Percentiles rank a stretch among this genome's conserved stretches.
Conservation (phyloP, 2,113 vertebrate genomes). For the Malaclemys terrapin region DNA sequence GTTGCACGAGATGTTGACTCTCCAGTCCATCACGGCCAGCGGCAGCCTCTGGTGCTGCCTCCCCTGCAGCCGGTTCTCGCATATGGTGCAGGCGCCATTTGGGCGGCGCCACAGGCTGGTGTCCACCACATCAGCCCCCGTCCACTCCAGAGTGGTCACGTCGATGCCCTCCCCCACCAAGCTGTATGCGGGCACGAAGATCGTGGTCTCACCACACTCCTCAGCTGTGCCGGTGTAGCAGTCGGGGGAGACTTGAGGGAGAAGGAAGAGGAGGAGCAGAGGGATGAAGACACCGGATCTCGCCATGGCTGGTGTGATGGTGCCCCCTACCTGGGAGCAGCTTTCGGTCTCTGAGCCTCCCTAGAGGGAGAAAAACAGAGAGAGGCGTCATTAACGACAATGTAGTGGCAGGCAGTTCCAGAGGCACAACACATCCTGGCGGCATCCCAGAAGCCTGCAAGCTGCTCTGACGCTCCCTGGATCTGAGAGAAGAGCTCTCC, state of each 20-base stretch:
- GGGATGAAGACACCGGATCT: no score
- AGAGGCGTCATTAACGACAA: not conserved
- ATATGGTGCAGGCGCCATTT: conserved; percentile 81
- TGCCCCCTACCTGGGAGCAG: not conserved
- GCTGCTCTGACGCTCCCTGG: not conserved
- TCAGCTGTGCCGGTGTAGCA: conserved; percentile 10
- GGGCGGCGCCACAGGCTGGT: conserved; percentile 13
- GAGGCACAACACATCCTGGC: not conserved
- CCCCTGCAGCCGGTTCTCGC: conserved; percentile 76
- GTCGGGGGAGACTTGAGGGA: not conserved
- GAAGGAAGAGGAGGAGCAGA: not conserved
- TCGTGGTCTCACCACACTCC: conserved; percentile 25
- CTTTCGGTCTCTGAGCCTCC: not conserved
- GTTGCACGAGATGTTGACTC: conserved; percentile 72
- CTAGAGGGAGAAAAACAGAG: not conserved
- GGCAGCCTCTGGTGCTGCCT: conserved; percentile 80
- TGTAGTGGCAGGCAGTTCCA: not conserved
- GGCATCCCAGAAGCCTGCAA: not conserved
- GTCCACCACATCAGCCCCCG: conserved; percentile 65
- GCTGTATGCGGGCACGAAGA: conserved; percentile 70
- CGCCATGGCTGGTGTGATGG: not conserved
- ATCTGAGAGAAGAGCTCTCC: not conserved
- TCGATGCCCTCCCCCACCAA: conserved; percentile 79
- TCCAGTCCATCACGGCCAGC: conserved; percentile 83
- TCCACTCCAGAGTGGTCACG: conserved; percentile 72